Conservation (phyloP, 2,113 vertebrate species). For the Leiothrix lutea region DNA sequence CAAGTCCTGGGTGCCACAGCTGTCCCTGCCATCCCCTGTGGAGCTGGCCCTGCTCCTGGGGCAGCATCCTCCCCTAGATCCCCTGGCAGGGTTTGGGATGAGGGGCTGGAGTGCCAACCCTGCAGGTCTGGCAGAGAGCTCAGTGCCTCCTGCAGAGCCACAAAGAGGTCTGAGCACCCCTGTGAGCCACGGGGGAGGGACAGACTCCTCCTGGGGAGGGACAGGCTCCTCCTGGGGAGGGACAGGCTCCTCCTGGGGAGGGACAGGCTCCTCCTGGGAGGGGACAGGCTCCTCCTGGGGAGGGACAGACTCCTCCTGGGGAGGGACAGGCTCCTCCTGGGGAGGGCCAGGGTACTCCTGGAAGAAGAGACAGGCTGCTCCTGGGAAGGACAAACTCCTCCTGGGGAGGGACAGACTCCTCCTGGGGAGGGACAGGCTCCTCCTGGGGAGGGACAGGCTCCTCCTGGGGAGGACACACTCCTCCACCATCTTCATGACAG, state of each 20-base stretch:
- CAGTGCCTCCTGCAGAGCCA: not conserved
- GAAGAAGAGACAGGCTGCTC: too few species aligned
- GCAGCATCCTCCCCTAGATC: not conserved
- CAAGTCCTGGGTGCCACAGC: not conserved
- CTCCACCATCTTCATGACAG: too few species aligned
- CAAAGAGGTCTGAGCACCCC: not conserved
- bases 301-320: too few species aligned
- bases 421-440: too few species aligned
- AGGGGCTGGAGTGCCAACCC: not conserved
- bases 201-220: not conserved
- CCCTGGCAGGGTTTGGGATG: not conserved
- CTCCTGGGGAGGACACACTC: too few species aligned
- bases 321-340: too few species aligned
- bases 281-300: too few species aligned
- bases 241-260: not conserved
- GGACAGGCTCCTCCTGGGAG: not conserved
- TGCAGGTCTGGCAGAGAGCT: not conserved
- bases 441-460: too few species aligned
- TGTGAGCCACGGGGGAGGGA: not conserved
- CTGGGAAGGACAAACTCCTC: too few species aligned
- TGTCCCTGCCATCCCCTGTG: not conserved
- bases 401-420: too few species aligned
- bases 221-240: too few species aligned
- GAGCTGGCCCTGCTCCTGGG: not conserved
- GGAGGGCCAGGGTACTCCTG: too few species aligned